These are phyloP conservation scores for Laterallus jamaicensis DNA, from an alignment of 2,113 vertebrate genomes.

Conservation along the genomic window DNA sequence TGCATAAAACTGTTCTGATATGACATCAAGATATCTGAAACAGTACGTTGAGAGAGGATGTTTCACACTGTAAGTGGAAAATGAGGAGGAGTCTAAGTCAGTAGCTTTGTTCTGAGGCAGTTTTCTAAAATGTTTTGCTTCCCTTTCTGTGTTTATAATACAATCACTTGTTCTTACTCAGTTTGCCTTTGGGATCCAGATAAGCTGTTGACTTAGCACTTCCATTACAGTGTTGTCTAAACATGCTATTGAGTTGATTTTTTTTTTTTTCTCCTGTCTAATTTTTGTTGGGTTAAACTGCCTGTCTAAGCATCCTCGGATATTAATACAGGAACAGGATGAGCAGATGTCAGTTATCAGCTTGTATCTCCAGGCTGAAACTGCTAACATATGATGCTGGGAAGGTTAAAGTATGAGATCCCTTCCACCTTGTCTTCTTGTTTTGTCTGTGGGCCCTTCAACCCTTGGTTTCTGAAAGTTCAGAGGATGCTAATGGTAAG, in stretches of 20 bases:
- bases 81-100: not conserved
- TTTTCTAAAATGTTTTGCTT: constrained; percentile 25
- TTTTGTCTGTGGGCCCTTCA: not conserved
- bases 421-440: not conserved
- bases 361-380: not conserved
- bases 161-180: constrained; percentile 1
- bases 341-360: not conserved
- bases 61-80: not conserved
- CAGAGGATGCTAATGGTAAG: not conserved
- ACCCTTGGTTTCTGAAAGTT: not conserved
- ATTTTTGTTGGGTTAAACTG: not conserved
- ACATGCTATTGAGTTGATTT: not conserved
- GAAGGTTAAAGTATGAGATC: not conserved
- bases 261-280: not conserved
- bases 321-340: not conserved
- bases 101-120: not conserved
- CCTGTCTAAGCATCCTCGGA: not conserved
- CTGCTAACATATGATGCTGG: not conserved
- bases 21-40: not conserved
- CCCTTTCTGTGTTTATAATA: constrained; percentile 37
- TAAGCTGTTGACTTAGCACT: constrained; percentile 39
- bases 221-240: constrained; percentile 40
- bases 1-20: not conserved
- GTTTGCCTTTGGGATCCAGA: constrained; percentile 13
- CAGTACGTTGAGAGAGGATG: not conserved